Evolutionary conservation across 2,113 vertebrate species (phyloP).

Genomic region (Antechinus flavipes): DNA sequence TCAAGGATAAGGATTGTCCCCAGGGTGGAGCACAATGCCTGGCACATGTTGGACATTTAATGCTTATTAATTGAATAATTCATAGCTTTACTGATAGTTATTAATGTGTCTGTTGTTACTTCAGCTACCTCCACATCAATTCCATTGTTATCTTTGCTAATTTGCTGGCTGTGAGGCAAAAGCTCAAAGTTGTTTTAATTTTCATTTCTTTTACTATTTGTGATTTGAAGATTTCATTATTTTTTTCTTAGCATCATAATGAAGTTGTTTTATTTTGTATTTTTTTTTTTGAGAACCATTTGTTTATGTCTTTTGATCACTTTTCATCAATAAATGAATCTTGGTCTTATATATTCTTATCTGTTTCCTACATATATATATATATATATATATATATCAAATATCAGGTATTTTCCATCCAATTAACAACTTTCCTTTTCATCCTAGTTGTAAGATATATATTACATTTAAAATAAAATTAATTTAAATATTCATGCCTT

Average conservation of each 20-base stretch:
- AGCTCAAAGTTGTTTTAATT: neutral
- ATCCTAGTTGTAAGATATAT: neutral
- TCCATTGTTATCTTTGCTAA: neutral
- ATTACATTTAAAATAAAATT: neutral
- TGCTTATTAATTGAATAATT: neutral
- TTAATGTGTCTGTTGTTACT: neutral
- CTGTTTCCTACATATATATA: neutral
- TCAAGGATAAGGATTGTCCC: neutral
- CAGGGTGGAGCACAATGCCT: neutral
- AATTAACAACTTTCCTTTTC: neutral
- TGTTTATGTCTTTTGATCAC: neutral
- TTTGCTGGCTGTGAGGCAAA: neutral
- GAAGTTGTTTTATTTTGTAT: neutral
- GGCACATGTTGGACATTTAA: neutral
- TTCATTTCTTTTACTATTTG: neutral
- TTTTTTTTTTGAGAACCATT: neutral
- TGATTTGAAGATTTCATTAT: neutral
- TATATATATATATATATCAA: neutral
- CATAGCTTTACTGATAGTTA: neutral
- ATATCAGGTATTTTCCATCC: neutral
- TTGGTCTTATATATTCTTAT: neutral
- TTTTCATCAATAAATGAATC: neutral
- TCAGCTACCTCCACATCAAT: neutral
- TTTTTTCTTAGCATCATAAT: neutral
- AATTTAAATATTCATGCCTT: slow-evolving; percentile 40